Evolutionary conservation across 1,140 invertebrate genomes (phyloP).

Genomic region (Phymorhynchus buccinoides): DNA sequence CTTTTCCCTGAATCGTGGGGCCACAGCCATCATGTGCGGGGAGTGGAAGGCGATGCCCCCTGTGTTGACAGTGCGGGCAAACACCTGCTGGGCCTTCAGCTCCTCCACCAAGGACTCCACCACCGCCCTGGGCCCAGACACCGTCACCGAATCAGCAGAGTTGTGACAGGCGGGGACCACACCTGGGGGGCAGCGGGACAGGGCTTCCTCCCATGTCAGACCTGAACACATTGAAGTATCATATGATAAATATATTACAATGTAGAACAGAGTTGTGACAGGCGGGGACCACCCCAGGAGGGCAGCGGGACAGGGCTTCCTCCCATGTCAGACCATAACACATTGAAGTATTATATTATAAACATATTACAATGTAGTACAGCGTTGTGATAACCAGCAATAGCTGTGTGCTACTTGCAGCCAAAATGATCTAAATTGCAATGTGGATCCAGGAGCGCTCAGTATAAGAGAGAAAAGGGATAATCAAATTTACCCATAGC

Average conservation of each 20-base stretch:
- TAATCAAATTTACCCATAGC: conserved; percentile 80
- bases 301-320: conserved; percentile 83
- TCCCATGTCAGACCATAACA: conserved; percentile 87
- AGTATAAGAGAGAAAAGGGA: no score
- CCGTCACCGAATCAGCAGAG: conserved; percentile 89
- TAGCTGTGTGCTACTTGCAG: no score
- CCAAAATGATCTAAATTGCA: no score
- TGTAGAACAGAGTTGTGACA: conserved; percentile 96
- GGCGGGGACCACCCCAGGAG: conserved; percentile 83
- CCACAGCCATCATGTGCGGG: conserved; percentile 89
- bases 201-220: conserved; percentile 89
- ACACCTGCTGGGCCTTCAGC: conserved; percentile 85
- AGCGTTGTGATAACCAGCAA: no score
- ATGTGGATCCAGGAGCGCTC: no score
- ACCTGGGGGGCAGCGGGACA: conserved; percentile 81
- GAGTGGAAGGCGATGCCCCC: conserved; percentile 95
- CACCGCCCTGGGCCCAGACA: conserved; percentile 87
- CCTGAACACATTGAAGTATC: conserved; percentile 75
- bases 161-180: conserved; percentile 94
- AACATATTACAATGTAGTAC: no score
- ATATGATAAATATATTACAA: no score
- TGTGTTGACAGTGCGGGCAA: conserved; percentile 91
- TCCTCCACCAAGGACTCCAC: conserved; percentile 83
- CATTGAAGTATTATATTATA: no score
- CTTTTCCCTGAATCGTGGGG: conserved; percentile 80